Evolutionary conservation across 2,113 vertebrate genomes (phyloP), one percentile per base, ranked within the genome.

Genomic region (Oryctolagus cuniculus): DNA sequence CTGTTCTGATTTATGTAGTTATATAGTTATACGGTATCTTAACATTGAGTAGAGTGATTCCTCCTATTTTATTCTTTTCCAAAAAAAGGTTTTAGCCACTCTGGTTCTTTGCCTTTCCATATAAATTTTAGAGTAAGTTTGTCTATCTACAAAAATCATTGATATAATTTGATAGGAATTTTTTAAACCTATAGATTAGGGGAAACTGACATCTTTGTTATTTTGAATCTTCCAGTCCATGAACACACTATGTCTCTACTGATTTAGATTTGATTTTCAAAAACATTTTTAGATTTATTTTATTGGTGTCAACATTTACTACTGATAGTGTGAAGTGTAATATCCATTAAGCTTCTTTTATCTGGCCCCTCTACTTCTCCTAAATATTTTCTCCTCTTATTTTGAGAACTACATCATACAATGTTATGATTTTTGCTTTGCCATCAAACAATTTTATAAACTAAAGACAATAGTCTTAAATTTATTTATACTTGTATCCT

Each of bases 21-120:
- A 75, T 29, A 36, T 53, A 78, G 44, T 44, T 44, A 44, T 44
- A 11, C 36, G n/a, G 11, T 80, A 89, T 27, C 74, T 80, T 89
- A 87, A 90, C 49, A 67, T 34, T 36, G 51, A 64, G 27, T 55
- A 80, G 24, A 84, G 22, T 87, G 31, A 87, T 61, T 73, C 17
- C 72, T 93, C 21, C 63, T n/a, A 93, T 21, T 90, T 90, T 83
- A 87, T 93, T 87, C 69, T 90, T 82, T 87, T 61, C 61, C 21
- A 87, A 27, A 93, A 93, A 91, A 87, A 64, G 53, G 27, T 77
- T 78, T 80, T 93, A 87, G 38, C 53, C 80, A 87, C 83, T 67
- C 49, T 74, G 51, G 27, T 81, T 77, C 13, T 31, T 75, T 90
- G 77, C 31, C 27, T 90, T 87, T 79, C 49, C 64, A 61, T 66